Percentiles rank a stretch among this genome's conserved stretches.
Evolutionary conservation across 2,888 invertebrate species (phyloP).

Genomic region (Cephus spinipes): DNA sequence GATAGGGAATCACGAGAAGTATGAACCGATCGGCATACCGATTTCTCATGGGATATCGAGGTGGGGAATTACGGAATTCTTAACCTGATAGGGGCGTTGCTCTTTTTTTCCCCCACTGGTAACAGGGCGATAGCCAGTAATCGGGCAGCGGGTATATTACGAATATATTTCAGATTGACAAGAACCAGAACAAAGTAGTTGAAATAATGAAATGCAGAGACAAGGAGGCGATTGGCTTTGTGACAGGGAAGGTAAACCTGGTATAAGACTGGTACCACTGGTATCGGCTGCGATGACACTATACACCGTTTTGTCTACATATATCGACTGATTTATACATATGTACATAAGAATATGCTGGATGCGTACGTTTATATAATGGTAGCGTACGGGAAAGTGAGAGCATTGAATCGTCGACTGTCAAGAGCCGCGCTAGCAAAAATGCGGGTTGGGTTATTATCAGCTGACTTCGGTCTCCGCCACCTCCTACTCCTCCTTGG

Average conservation of each 20-base stretch:
- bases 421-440: constrained; percentile 39
- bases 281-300: not conserved
- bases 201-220: constrained; percentile 28
- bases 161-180: not conserved
- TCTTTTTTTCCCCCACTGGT: not conserved
- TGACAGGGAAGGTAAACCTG: not conserved
- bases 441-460: constrained; percentile 36
- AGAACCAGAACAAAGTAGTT: not conserved
- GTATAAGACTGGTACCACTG: not conserved
- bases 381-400: constrained; percentile 48
- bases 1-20: not conserved
- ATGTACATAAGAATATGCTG: constrained; percentile 15
- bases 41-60: not conserved
- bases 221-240: constrained; percentile 9
- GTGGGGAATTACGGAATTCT: not conserved
- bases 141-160: not conserved
- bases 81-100: not conserved
- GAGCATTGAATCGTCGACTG: constrained; percentile 55
- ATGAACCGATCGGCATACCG: not conserved
- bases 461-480: constrained; percentile 28
- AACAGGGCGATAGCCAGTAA: not conserved
- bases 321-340: not conserved
- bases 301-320: not conserved
- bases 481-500: constrained; percentile 30
- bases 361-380: constrained; percentile 53